These are phyloP conservation scores for Pelecanus crispus DNA, from an alignment of 2,113 vertebrate species.

Conservation along the genomic window DNA sequence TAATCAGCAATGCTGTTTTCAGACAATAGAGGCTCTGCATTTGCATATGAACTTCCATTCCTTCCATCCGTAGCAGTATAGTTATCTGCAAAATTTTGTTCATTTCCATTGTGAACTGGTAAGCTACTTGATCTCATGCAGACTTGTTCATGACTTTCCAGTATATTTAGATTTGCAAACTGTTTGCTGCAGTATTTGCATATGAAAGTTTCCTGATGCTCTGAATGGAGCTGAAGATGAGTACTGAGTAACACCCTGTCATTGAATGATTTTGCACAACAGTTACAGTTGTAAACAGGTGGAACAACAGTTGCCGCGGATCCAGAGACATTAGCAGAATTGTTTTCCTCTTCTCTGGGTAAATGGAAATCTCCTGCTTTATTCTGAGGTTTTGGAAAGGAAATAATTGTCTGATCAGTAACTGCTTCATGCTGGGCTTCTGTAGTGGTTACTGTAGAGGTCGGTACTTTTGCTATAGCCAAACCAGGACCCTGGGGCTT, in stretches of 20 bases:
- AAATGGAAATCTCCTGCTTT: constrained; percentile 16
- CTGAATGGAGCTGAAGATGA: constrained; percentile 86
- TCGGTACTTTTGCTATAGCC: constrained; percentile 3
- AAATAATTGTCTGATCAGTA: constrained; percentile 6
- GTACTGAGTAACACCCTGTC: constrained; percentile 77
- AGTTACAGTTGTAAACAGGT: constrained; percentile 78
- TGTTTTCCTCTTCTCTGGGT: constrained; percentile 61
- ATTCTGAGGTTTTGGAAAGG: constrained; percentile 45
- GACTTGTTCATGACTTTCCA: constrained; percentile 87
- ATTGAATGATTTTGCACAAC: constrained; percentile 83
- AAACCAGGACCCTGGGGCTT: constrained; percentile 31
- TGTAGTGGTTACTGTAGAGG: neutral
- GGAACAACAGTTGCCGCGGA: constrained; percentile 62
- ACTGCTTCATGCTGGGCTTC: constrained; percentile 20
- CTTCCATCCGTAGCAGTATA: constrained; percentile 60
- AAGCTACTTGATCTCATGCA: constrained; percentile 69
- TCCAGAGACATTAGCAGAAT: constrained; percentile 47
- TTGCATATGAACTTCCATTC: constrained; percentile 41
- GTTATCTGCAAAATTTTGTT: constrained; percentile 59
- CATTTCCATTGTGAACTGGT: constrained; percentile 49
- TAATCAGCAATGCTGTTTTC: constrained; percentile 65
- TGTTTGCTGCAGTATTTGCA: constrained; percentile 92
- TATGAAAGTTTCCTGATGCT: constrained; percentile 78
- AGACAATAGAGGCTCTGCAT: constrained; percentile 44
- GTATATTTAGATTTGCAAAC: constrained; percentile 85